Percentiles rank a stretch among this genome's conserved stretches.
Conservation (phyloP, 2,888 invertebrate genomes). For the Tuberolachnus salignus region DNA sequence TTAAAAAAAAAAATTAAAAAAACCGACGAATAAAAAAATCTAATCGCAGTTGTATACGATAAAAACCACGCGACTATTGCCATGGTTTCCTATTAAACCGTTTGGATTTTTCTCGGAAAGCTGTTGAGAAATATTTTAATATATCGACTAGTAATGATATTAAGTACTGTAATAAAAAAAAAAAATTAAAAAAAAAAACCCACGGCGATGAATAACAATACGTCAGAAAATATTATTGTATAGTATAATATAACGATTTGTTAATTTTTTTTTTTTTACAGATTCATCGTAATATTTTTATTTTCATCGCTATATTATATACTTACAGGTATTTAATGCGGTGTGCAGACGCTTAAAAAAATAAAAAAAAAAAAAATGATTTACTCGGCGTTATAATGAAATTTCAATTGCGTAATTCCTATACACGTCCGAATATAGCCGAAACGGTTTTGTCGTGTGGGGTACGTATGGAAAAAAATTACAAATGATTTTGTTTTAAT, state of each 20-base stretch:
- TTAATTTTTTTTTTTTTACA: slow-evolving; percentile 6
- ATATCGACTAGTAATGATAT: no score
- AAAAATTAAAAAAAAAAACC: not conserved
- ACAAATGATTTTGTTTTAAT: no score
- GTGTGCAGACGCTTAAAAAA: not conserved
- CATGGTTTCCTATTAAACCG: not conserved
- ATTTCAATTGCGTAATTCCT: no score
- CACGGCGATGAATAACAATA: not conserved
- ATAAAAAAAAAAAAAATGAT: no score
- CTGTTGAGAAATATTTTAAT: not conserved
- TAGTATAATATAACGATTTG: not conserved
- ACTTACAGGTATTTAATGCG: no score
- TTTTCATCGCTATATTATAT: not conserved
- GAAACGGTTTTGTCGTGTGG: no score
- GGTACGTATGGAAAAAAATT: no score
- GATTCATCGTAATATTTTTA: not conserved
- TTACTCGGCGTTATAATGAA: no score
- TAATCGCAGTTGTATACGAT: not conserved
- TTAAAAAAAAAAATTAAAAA: not conserved
- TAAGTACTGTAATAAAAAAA: no score
- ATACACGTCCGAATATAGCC: no score
- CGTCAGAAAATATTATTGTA: not conserved
- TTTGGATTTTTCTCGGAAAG: not conserved
- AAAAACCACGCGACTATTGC: not conserved
- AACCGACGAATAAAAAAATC: not conserved